These are phyloP conservation scores for Spinus olivaceus DNA, from an alignment of 2,797 vertebrate genomes.

Conservation along the genomic window DNA sequence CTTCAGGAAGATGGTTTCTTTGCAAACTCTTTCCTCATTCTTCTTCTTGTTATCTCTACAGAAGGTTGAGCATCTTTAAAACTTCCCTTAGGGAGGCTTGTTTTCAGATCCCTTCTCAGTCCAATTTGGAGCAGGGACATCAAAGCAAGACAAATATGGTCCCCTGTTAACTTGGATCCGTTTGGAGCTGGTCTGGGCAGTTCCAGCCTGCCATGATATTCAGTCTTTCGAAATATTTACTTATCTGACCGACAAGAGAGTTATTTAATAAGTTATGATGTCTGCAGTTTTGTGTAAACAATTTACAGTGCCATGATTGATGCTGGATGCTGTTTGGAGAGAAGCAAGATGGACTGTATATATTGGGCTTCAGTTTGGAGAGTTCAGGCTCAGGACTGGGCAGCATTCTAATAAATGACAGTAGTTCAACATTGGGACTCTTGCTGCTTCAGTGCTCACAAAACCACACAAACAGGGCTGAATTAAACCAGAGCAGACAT, in stretches of 20 bases:
- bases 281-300: constrained; percentile 49
- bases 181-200: neutral
- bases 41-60: neutral
- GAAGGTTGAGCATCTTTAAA: constrained; percentile 6
- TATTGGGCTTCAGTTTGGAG: neutral
- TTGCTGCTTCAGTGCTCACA: neutral
- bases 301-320: constrained; percentile 39
- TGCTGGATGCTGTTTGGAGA: constrained; percentile 7
- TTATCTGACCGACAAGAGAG: constrained; percentile 30
- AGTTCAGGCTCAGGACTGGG: constrained; percentile 8
- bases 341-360: neutral
- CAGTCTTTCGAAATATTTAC: constrained; percentile 48
- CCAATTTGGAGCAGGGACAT: neutral
- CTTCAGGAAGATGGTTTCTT: neutral
- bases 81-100: neutral
- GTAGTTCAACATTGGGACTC: neutral
- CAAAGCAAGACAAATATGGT: constrained; percentile 16
- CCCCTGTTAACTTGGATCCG: neutral
- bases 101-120: constrained; percentile 23
- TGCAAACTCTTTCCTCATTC: neutral
- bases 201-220: neutral
- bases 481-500: neutral
- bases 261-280: constrained; percentile 44
- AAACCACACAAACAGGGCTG: neutral
- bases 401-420: constrained; percentile 39